A percentile compares a stretch with the other conserved stretches of the same genome.
These are phyloP conservation scores for Eurois occulta DNA, from an alignment of 2,888 invertebrate species.

Conservation along the genomic window DNA sequence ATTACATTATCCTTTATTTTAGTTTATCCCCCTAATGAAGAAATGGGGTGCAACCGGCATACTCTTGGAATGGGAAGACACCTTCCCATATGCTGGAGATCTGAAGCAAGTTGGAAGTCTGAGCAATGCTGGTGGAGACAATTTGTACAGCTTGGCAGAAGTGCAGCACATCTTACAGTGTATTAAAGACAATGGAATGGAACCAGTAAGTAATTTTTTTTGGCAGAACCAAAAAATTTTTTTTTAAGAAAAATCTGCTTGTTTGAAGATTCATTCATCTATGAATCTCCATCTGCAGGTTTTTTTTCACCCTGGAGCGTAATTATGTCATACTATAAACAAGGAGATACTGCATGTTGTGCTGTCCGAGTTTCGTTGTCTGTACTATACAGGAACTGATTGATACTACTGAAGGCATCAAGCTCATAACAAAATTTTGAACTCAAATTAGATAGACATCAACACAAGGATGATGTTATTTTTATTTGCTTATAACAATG, in stretches of 20 bases:
- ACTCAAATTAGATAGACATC: background rate
- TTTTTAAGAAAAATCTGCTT: background rate
- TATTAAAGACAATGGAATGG: constrained; percentile 92
- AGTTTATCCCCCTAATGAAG: constrained; percentile 77
- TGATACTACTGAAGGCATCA: background rate
- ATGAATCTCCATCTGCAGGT: background rate
- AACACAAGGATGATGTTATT: background rate
- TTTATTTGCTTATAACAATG: background rate
- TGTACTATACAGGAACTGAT: background rate
- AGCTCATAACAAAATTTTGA: background rate
- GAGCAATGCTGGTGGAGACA: constrained; percentile 88
- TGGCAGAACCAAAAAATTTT: background rate
- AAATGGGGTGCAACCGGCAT: constrained; percentile 95
- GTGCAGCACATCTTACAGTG: constrained; percentile 92
- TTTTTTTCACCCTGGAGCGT: background rate
- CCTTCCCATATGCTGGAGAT: constrained; percentile 94
- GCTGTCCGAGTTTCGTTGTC: background rate
- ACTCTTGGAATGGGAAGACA: constrained; percentile 97
- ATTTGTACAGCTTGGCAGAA: constrained; percentile 92
- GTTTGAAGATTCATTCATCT: background rate
- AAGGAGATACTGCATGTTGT: background rate
- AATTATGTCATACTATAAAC: background rate
- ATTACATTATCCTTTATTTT: background rate
- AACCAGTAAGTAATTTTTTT: constrained; percentile 89
- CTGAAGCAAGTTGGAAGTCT: constrained; percentile 91